Conservation (phyloP, 2,797 vertebrate genomes). For the Coccyzus lansbergi region DNA sequence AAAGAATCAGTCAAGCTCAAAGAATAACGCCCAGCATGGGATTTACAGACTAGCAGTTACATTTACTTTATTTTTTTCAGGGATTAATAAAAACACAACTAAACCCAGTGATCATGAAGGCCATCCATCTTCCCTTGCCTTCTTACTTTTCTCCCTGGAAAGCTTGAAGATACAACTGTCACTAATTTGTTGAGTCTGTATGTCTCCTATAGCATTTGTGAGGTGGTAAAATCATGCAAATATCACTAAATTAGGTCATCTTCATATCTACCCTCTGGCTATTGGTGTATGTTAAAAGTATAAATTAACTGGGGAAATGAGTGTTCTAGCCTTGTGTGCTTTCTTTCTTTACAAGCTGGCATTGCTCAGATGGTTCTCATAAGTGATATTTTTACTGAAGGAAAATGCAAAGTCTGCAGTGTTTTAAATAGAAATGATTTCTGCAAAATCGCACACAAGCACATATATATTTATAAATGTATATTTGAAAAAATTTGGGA, state of each 20-base stretch:
- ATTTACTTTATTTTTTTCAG: not conserved
- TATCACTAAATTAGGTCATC: not conserved
- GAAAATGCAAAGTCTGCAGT: slow-evolving; percentile 16
- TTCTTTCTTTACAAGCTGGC: not conserved
- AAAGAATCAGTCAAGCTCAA: not conserved
- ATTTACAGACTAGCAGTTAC: not conserved
- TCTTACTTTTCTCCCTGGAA: not conserved
- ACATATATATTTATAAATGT: slow-evolving; percentile 16
- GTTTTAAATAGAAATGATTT: slow-evolving; percentile 24
- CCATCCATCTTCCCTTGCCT: not conserved
- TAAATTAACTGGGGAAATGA: not conserved
- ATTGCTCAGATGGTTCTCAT: not conserved
- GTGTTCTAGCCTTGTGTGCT: not conserved
- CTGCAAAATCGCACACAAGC: not conserved
- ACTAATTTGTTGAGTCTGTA: not conserved
- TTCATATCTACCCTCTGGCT: not conserved
- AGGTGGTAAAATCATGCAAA: not conserved
- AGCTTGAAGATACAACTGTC: not conserved
- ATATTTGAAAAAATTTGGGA: not conserved
- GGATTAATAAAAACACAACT: not conserved
- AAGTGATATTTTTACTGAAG: not conserved
- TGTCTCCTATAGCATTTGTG: not conserved
- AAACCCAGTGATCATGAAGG: not conserved
- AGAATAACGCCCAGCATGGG: not conserved
- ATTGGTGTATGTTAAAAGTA: not conserved